Evolutionary conservation across 2,888 invertebrate species (phyloP), one percentile per base, ranked within the genome.

Genomic region (Apotomis capreana): DNA sequence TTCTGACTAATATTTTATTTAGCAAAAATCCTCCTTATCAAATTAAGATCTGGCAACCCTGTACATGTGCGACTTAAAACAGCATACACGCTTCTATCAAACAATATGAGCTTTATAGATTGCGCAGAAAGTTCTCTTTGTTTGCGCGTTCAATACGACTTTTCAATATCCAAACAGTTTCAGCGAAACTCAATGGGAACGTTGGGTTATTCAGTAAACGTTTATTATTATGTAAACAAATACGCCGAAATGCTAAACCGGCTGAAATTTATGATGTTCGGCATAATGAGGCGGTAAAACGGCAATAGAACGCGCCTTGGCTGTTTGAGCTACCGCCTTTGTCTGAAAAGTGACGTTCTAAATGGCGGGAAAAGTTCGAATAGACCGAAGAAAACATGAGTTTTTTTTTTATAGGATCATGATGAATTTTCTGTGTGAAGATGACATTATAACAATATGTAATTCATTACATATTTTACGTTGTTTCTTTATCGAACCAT

Each of bases 161-260:
- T 15, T 10, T 44, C 3, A 12, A 36, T 49, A 46, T 3, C 15
- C 26, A 5, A 46, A 49, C 9, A 5, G 13, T 26, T 12, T 61
- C 10, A 26, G 60, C 26, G 46, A 36, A 58, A 61, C 69, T 70
- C 51, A 71, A 71, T 68, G 67, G 59, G 76, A 74, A 78, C 76
- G 76, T 78, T 79, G 77, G 79, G 49, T 49, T 81, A 82, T 81
- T 80, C 80, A 76, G 52, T 68, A 60, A 74, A 74, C 76, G 74
- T 74, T 78, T 81, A 79, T 78, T 79, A 82, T 79, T 83, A 81
- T 77, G 80, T 81, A 80, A 80, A 83, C 82, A 82, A 80, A 80
- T 79, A 77, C 74, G 58, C 76, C 55, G 69, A 74, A 68, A 74
- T 65, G 75, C 73, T 57, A 69, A 74, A 67, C 69, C 59, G 65